Conservation (phyloP, 35 echinoderm and acorn worm genomes). For the Lytechinus pictus region DNA sequence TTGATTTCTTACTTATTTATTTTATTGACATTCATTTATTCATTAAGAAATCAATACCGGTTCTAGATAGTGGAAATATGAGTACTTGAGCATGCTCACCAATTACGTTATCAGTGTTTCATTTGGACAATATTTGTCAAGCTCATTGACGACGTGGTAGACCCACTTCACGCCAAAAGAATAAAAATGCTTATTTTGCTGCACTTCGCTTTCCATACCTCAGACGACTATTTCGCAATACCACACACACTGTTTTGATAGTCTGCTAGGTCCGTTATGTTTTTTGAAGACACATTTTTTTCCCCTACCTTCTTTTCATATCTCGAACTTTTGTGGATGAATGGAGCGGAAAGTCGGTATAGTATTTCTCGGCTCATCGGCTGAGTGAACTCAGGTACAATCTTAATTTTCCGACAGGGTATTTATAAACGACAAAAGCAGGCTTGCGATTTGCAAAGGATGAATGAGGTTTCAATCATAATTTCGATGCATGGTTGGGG, state of each 20-base stretch:
- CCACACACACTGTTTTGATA: background rate
- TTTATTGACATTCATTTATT: conserved; percentile 7
- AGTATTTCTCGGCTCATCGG: background rate
- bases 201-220: conserved; percentile 28
- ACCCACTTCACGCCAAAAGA: background rate
- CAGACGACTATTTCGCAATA: background rate
- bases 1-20: background rate
- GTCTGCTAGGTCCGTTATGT: background rate
- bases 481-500: background rate
- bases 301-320: background rate
- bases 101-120: background rate
- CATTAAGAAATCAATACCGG: background rate
- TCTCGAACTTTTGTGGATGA: background rate
- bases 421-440: background rate
- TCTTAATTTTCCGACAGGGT: background rate
- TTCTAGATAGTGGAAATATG: background rate
- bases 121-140: background rate
- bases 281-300: background rate
- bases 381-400: background rate
- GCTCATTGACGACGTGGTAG: background rate
- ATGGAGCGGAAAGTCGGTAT: background rate
- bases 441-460: background rate
- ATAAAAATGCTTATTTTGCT: conserved; percentile 11
- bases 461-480: background rate
- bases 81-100: background rate